phyloP scores from a whole-genome alignment of 2,113 vertebrate genomes.

The Atlantisia rogersi region DNA sequence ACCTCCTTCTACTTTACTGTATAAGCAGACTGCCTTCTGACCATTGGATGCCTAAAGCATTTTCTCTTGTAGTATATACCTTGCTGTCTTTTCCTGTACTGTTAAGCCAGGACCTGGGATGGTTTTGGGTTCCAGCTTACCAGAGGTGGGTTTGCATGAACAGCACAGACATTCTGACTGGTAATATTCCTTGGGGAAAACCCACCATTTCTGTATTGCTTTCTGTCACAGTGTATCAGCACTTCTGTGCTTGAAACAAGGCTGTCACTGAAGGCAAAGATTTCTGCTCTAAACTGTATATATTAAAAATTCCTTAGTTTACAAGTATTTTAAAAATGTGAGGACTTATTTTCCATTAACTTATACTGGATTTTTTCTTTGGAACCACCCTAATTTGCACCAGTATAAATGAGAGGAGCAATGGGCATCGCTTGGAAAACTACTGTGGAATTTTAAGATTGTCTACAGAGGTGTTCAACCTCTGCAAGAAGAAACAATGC shows the following conservation, averaged over 20 bases:
- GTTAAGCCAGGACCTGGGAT: not conserved
- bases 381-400: not conserved
- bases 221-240: not conserved
- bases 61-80: not conserved
- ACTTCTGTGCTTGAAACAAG: not conserved
- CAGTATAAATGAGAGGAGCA: not conserved
- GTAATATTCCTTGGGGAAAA: not conserved
- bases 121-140: not conserved
- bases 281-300: not conserved
- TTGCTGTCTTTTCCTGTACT: not conserved
- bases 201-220: not conserved
- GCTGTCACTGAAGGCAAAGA: not conserved
- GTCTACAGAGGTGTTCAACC: not conserved
- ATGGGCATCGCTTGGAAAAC: not conserved
- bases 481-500: not conserved
- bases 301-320: not conserved
- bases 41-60: not conserved
- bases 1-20: not conserved
- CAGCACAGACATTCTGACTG: not conserved
- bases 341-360: not conserved
- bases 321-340: not conserved
- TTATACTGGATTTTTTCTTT: not conserved
- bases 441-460: not conserved
- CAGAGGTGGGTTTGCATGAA: not conserved
- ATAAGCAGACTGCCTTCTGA: not conserved